A percentile compares a stretch with the other conserved stretches of the same genome.
These are phyloP conservation scores for Drosophila setifemur DNA, from an alignment of 1,140 invertebrate species.

Conservation along the genomic window DNA sequence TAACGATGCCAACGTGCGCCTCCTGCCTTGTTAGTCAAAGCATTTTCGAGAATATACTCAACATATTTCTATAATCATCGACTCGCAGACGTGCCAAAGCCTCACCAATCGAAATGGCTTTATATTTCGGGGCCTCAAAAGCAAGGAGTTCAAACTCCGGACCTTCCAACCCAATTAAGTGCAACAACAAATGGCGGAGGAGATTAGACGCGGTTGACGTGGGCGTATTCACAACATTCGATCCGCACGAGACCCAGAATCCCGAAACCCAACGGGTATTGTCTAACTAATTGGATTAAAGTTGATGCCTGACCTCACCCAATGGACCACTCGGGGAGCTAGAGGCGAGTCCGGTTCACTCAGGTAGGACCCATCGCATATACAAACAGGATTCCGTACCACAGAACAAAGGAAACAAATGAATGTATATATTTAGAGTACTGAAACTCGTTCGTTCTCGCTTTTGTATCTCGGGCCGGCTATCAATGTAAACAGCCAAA, in stretches of 20 bases:
- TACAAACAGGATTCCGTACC: conserved; percentile 6
- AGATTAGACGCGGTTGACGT: conserved; percentile 12
- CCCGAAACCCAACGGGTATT: conserved; percentile 29
- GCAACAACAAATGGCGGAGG: conserved; percentile 43
- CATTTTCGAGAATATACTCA: conserved; percentile 23
- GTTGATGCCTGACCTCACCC: conserved; percentile 58
- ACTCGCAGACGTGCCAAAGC: conserved; percentile 33
- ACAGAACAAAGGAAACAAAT: conserved; percentile 5
- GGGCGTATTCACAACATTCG: conserved; percentile 25
- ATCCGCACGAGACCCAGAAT: conserved; percentile 39
- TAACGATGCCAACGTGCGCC: conserved; percentile 42
- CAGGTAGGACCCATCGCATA: conserved; percentile 25
- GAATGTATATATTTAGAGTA: conserved; percentile 7
- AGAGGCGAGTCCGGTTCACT: neutral
- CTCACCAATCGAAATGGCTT: conserved; percentile 18
- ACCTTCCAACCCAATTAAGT: conserved; percentile 53
- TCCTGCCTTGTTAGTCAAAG: conserved; percentile 34
- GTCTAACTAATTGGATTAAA: conserved; percentile 71
- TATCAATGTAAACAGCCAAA: conserved; percentile 56
- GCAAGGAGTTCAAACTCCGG: neutral
- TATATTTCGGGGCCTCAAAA: neutral
- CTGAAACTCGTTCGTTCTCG: conserved; percentile 32
- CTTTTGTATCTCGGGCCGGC: conserved; percentile 35
- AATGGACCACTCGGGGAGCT: conserved; percentile 26
- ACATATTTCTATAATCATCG: conserved; percentile 42